Base-by-base conservation (phyloP, 2,797 vertebrate species). In the Atherinosoma microstoma region DNA sequence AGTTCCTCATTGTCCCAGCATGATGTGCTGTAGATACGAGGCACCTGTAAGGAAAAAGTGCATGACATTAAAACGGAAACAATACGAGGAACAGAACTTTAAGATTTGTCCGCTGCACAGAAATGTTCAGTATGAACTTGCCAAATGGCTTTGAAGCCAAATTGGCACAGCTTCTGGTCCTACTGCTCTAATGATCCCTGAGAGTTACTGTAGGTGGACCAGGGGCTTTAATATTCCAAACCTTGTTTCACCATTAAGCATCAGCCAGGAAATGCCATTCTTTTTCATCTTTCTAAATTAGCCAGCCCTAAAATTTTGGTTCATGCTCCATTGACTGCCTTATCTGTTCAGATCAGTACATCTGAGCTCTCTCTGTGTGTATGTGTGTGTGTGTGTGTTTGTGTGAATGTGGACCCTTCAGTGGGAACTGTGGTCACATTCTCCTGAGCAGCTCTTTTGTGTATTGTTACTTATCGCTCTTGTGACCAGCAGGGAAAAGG, bases 401-500 rank as follows among this genome's bases (percentile, higher is more conserved):
- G 45, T 47, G 18, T n/a, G 20, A 10, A 47, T 76, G 73, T 81
- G 67, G 7, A 42, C 60, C 38, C 36, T 64, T 62, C 45, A 69
- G 86, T 86, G 72, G 67, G 82, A 85, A 74, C 73, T 71, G 64
- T 73, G 27, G 86, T 92, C 93, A 93, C 92, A 90, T 91, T 87
- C 70, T 89, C 49, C 70, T 30, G 60, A 72, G 74, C 69, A 73
- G 74, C 78, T 90, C 87, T 84, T 85, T 91, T 92, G 86, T 92
- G 87, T 65, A 88, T 93, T 93, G 85, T 93, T 83, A 80, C 68
- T 83, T 75, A 49, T 75, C 18, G 75, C 67, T 83, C 86, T 82
- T 88, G 86, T 91, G 82, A 83, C 78, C 62, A 36, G 66, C 74
- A 63, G 71, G 58, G 65, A 73, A 76, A 80, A 58, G 73, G 36